Conservation (phyloP, 2,797 vertebrate species). For the Muscicapa comitata region DNA sequence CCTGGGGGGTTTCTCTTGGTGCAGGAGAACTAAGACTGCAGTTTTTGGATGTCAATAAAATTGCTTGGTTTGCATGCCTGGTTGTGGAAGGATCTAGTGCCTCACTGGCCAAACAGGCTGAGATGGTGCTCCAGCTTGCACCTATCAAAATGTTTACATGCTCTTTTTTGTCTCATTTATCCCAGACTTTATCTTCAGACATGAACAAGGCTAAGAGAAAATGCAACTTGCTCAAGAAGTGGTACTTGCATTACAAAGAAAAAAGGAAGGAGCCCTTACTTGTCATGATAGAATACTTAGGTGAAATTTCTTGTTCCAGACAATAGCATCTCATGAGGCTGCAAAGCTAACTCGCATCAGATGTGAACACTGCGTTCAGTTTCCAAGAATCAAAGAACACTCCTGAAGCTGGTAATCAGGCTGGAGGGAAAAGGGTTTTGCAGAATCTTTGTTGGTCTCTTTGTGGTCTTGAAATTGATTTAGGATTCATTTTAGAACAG, state of each 20-base stretch:
- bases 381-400: not conserved
- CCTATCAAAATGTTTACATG: not conserved
- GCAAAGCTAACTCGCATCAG: not conserved
- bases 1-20: not conserved
- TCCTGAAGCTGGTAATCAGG: not conserved
- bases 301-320: not conserved
- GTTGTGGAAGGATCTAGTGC: not conserved
- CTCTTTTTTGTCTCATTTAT: not conserved
- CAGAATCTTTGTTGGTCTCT: not conserved
- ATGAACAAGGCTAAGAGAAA: not conserved
- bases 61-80: not conserved
- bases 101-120: rapidly evolving
- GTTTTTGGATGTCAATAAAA: not conserved
- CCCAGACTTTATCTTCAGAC: not conserved
- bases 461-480: not conserved
- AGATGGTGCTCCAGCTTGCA: not conserved
- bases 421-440: not conserved
- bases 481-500: not conserved
- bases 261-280: not conserved
- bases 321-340: not conserved
- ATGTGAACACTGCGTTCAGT: not conserved
- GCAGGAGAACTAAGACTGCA: not conserved
- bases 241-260: not conserved
- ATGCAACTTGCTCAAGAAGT: not conserved
- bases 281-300: not conserved